Conservation (phyloP, 2,797 vertebrate species). For the Mormyrops boulengeri region DNA sequence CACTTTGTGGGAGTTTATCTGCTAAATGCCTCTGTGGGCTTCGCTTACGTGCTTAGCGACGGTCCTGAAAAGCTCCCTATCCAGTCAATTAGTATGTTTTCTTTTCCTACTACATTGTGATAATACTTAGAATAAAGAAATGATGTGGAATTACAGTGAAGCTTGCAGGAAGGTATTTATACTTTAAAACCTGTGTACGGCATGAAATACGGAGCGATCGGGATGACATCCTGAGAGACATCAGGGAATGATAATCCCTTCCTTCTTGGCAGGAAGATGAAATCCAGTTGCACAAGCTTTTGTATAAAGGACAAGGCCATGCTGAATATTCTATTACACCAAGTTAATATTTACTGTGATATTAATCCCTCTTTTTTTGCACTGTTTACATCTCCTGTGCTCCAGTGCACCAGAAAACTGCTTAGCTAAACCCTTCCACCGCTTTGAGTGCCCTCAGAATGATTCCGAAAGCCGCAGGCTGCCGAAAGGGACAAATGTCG, state of each 20-base stretch:
- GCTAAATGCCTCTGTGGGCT: background rate
- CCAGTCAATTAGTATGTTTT: background rate
- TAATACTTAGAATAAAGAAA: background rate
- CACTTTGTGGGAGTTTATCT: conserved; percentile 1
- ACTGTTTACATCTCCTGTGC: conserved; percentile 17
- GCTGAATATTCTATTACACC: conserved; percentile 23
- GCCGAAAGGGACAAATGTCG: background rate
- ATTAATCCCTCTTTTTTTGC: conserved; percentile 20
- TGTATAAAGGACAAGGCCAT: conserved; percentile 8
- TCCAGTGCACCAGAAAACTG: background rate
- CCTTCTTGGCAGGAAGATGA: conserved; percentile 9
- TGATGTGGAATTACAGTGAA: background rate
- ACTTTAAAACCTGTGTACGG: background rate
- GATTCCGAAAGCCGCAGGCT: background rate
- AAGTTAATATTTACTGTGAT: conserved; percentile 28
- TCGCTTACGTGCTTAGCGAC: background rate
- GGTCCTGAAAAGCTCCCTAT: background rate
- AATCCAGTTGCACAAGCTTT: conserved; percentile 20
- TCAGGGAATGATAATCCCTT: conserved; percentile 8
- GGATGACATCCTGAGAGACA: background rate
- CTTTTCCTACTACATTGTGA: background rate
- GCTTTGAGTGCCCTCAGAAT: background rate
- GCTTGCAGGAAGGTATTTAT: background rate
- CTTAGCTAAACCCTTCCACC: background rate
- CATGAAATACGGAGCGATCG: background rate